Conservation (phyloP, 1,140 invertebrate genomes). For the Watersipora subatra region DNA sequence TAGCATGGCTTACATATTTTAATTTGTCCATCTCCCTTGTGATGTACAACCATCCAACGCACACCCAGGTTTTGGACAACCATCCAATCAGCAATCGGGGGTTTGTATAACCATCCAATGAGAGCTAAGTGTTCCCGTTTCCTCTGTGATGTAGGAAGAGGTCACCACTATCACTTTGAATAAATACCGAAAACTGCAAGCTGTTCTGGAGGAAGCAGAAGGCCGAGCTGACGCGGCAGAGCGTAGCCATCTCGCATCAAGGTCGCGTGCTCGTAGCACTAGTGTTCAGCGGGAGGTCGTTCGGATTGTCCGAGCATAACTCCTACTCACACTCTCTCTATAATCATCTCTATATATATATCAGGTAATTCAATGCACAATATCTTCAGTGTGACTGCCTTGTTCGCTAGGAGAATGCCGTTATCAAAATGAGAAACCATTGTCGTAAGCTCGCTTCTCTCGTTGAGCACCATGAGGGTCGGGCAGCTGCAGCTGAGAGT, state of each 20-base stretch:
- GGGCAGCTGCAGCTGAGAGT: not conserved
- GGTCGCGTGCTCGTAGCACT: constrained; percentile 25
- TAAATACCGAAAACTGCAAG: constrained; percentile 40
- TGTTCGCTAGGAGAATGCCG: not conserved
- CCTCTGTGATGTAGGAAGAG: constrained; percentile 30
- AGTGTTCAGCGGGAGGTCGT: constrained; percentile 31
- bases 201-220: constrained; percentile 36
- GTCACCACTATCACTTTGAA: constrained; percentile 39
- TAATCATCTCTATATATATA: not conserved
- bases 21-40: too few relatives aligned
- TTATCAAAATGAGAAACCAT: not conserved
- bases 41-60: too few relatives aligned
- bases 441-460: not conserved
- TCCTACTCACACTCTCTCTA: not conserved
- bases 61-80: too few relatives aligned
- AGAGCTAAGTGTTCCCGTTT: not conserved
- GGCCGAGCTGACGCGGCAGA: constrained; percentile 34
- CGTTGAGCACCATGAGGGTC: not conserved
- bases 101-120: too few relatives aligned
- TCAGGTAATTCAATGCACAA: not conserved
- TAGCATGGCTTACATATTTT: too few relatives aligned
- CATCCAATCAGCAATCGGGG: too few relatives aligned
- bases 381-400: not conserved
- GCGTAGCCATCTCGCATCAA: constrained; percentile 16
- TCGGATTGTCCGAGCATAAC: constrained; percentile 14